Base-by-base conservation (phyloP, 2,888 invertebrate genomes). In the Andrena hattorfiana region DNA sequence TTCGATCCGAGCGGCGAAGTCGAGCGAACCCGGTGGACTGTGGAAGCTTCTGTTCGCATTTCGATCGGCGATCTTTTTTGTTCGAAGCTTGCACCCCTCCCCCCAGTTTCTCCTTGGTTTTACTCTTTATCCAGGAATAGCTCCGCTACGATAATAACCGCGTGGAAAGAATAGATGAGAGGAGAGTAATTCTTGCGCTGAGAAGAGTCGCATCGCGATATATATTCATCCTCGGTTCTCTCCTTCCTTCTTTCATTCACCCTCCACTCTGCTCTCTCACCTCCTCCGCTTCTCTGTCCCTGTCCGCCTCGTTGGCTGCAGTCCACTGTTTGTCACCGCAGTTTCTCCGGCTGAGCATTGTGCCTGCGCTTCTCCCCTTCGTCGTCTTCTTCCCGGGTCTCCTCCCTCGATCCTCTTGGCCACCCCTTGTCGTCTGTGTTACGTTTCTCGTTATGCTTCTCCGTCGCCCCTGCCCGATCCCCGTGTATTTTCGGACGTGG, bases 281-380 rank as follows among this genome's bases (percentile, higher is more conserved):
- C 35, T 56, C 62, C 35, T 28, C 32, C 62, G 54, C 69, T 8
- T 59, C 51, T 71, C 71, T 49, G 30, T 26, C 60, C 54, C 20
- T 69, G 70, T 73, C 35, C 54, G 42, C 73, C 56, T 35, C 76
- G 60, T 79, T 75, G 78, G 82, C 81, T 83, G 59, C 51, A 75
- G 85, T 76, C 88, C 84, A 85, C 84, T 88, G 86, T 86, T 89
- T 88, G 88, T 89, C 88, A 84, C 77, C 81, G 71, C 81, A 77
- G 62, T 75, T 77, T 59, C 83, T 68, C 78, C 79, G 51, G 30
- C 48, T 66, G 35, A 49, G 88, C 77, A 82, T 87, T 85, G 87
- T 83, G 56, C 74, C 69, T 59, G 62, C 60, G 56, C 62, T 59
- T 66, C 49, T 51, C 71, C 69, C 42, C 69, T 30, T 32, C 42